phyloP scores from a whole-genome alignment of 1,140 invertebrate genomes.

The Euura saliciscinereae region DNA sequence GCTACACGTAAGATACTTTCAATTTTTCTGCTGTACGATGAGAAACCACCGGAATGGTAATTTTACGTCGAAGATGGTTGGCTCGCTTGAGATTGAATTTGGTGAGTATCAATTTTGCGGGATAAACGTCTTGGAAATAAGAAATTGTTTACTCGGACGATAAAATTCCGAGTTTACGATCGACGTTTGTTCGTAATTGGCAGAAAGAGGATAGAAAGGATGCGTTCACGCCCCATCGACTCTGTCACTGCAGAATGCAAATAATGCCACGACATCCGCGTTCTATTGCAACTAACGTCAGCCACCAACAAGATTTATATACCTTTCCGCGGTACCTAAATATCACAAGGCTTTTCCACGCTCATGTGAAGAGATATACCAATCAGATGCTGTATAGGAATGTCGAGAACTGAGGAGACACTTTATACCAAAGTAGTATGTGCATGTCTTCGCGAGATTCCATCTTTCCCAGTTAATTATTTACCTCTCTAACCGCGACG shows the following conservation, averaged over 20 bases:
- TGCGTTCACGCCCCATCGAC: background rate
- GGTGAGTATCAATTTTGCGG: background rate
- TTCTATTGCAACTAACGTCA: conserved; percentile 1
- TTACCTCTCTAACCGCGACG: too few relatives aligned
- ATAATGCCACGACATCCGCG: background rate
- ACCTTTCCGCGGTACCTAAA: background rate
- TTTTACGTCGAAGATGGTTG: too few relatives aligned
- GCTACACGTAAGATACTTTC: too few relatives aligned
- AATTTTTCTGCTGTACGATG: too few relatives aligned
- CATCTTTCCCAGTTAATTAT: too few relatives aligned
- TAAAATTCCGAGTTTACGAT: background rate
- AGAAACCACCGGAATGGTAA: too few relatives aligned
- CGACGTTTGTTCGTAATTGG: background rate
- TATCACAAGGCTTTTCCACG: background rate
- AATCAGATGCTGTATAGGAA: too few relatives aligned
- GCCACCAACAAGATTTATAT: background rate
- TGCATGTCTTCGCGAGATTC: too few relatives aligned
- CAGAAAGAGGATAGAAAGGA: background rate
- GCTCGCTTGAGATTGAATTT: background rate
- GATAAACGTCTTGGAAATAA: background rate
- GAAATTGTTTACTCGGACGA: background rate
- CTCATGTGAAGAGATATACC: too few relatives aligned
- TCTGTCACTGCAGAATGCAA: background rate
- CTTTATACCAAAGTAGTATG: too few relatives aligned
- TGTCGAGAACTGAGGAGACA: too few relatives aligned